Percentiles rank a stretch among this genome's conserved stretches.
Conservation (phyloP, 2,113 vertebrate genomes). For the Cololabis saira region DNA sequence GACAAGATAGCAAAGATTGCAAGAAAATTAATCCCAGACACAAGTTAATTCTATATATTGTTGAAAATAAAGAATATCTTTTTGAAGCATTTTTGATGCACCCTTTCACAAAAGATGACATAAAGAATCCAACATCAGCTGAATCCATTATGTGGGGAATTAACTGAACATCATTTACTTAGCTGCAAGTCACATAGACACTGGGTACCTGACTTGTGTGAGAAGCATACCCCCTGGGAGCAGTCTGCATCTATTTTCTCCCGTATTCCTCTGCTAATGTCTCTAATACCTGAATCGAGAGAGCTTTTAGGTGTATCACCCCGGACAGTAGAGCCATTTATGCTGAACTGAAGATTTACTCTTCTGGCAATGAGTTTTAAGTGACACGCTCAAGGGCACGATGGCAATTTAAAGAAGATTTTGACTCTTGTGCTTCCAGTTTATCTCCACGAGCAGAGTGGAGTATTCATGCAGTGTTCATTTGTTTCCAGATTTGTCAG, state of each 20-base stretch:
- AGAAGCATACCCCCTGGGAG: constrained; percentile 73
- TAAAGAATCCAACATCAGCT: constrained; percentile 5
- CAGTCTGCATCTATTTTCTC: constrained; percentile 60
- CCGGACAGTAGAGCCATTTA: constrained; percentile 53
- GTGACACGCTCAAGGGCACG: constrained; percentile 68
- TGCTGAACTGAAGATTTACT: constrained; percentile 67
- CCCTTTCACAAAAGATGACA: constrained; percentile 10
- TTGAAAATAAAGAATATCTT: background rate
- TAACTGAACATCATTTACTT: constrained; percentile 51
- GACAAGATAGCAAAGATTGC: background rate
- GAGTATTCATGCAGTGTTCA: constrained; percentile 28
- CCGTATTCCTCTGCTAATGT: constrained; percentile 44
- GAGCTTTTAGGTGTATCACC: constrained; percentile 47
- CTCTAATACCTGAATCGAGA: constrained; percentile 59
- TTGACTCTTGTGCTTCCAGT: constrained; percentile 48
- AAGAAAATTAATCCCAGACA: background rate
- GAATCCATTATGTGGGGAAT: constrained; percentile 19
- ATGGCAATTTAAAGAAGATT: constrained; percentile 47
- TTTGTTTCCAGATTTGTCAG: constrained; percentile 46
- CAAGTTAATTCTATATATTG: no score
- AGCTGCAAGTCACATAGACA: constrained; percentile 48
- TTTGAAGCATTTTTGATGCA: background rate
- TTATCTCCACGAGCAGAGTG: constrained; percentile 42
- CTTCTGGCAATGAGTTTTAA: constrained; percentile 68
- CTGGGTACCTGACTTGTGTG: constrained; percentile 64